phyloP scores from a whole-genome alignment of 1,140 invertebrate genomes.

The Himalopsyche phryganea region DNA sequence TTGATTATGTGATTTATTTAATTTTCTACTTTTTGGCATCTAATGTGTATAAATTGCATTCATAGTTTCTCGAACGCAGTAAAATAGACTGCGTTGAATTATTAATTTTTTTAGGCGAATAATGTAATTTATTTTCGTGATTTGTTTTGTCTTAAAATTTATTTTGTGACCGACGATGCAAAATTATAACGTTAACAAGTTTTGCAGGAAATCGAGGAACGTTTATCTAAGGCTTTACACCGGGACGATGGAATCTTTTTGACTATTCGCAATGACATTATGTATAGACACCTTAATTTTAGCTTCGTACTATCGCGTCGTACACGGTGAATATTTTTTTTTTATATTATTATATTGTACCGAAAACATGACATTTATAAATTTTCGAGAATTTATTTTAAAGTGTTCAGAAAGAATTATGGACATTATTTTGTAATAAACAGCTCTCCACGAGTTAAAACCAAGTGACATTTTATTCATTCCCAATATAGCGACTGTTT shows the following conservation, averaged over 20 bases:
- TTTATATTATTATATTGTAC: slow-evolving; percentile 22
- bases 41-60: too few species aligned
- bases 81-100: too few species aligned
- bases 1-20: too few species aligned
- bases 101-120: neutral
- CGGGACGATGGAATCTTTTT: neutral
- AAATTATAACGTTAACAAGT: too few species aligned
- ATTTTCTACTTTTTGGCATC: too few species aligned
- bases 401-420: slow-evolving; percentile 25
- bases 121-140: neutral
- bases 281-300: slow-evolving; percentile 1
- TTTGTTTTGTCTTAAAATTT: neutral
- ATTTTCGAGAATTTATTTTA: slow-evolving; percentile 31
- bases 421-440: slow-evolving; percentile 34
- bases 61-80: too few species aligned
- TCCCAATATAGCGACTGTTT: too few species aligned
- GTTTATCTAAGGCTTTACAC: neutral
- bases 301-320: slow-evolving; percentile 9
- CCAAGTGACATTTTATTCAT: neutral
- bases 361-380: slow-evolving; percentile 24
- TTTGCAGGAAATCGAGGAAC: neutral
- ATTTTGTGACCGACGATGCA: neutral
- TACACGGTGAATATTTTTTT: slow-evolving; percentile 12
- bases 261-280: neutral
- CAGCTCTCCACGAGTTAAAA: neutral